Conservation (phyloP, 53 echinoderm and acorn worm genomes). For the Henricia sp. region DNA sequence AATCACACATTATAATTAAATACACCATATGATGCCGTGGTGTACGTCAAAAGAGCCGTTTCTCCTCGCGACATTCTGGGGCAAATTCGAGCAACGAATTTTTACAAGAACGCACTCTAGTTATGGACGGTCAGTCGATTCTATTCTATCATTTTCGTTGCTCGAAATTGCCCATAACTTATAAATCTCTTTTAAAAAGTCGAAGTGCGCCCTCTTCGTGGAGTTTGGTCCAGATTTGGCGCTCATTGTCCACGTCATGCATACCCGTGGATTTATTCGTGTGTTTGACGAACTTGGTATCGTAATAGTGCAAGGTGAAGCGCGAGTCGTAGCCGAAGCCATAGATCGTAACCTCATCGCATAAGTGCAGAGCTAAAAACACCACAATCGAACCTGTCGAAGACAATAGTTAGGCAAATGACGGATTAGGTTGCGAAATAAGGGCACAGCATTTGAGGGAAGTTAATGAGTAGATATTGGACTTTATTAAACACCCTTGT, state of each 20-base stretch:
- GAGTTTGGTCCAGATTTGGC: conserved; percentile 58
- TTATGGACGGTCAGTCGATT: too few relatives aligned
- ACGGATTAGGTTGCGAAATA: background rate
- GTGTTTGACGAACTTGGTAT: conserved; percentile 30
- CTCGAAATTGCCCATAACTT: too few relatives aligned
- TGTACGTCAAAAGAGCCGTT: too few relatives aligned
- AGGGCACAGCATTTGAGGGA: too few relatives aligned
- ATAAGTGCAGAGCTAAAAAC: conserved; percentile 49
- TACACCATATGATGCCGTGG: too few relatives aligned
- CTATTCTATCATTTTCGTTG: too few relatives aligned
- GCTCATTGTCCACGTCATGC: conserved; percentile 68
- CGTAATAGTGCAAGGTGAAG: conserved; percentile 71
- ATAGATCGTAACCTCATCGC: conserved; percentile 68
- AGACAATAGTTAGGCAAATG: background rate
- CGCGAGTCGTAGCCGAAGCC: conserved; percentile 72
- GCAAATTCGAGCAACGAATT: too few relatives aligned
- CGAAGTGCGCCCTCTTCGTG: conserved; percentile 51
- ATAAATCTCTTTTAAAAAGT: conserved; percentile 60
- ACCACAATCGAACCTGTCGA: conserved; percentile 57
- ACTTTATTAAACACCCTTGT: too few relatives aligned
- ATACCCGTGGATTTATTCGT: conserved; percentile 33
- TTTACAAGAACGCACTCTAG: too few relatives aligned
- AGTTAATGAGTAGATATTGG: too few relatives aligned
- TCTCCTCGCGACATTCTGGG: too few relatives aligned
- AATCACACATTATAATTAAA: too few relatives aligned